phyloP scores from a whole-genome alignment of 2,888 invertebrate species.

The Cryptocheilus praepositus region DNA sequence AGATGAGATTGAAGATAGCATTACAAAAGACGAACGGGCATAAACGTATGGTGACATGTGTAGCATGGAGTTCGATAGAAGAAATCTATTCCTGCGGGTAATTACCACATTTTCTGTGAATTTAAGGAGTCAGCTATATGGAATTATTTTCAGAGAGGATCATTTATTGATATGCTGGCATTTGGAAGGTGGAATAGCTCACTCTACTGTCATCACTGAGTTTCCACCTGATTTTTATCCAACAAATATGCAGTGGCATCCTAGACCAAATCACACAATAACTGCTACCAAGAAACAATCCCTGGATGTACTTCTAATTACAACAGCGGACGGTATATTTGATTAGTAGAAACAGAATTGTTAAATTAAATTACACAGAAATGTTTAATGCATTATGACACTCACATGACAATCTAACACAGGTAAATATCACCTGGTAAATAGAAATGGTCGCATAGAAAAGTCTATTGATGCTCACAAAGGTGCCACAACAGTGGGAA shows the following conservation, averaged over 20 bases:
- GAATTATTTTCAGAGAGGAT: conserved; percentile 84
- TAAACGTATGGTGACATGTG: conserved; percentile 88
- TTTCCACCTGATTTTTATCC: conserved; percentile 91
- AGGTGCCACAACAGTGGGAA: conserved; percentile 90
- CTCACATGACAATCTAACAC: conserved; percentile 9
- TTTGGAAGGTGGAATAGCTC: conserved; percentile 81
- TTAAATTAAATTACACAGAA: conserved; percentile 1
- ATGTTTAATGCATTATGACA: neutral
- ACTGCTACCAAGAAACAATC: conserved; percentile 77
- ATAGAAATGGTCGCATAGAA: conserved; percentile 93
- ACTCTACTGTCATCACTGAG: conserved; percentile 85
- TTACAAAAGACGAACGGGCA: conserved; percentile 86
- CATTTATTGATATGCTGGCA: conserved; percentile 94
- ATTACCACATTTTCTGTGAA: conserved; percentile 51
- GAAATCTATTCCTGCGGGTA: conserved; percentile 95
- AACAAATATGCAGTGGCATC: conserved; percentile 92
- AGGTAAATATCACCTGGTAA: conserved; percentile 91
- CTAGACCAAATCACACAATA: conserved; percentile 78
- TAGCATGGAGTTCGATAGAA: conserved; percentile 95
- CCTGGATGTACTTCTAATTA: conserved; percentile 89
- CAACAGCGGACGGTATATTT: conserved; percentile 89
- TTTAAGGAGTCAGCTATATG: neutral
- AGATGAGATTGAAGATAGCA: conserved; percentile 71
- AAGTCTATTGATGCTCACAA: conserved; percentile 94
- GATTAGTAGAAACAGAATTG: conserved; percentile 41